Percentiles rank a stretch among this genome's conserved stretches.
These are phyloP conservation scores for Echinarachnius parma DNA, from an alignment of 53 echinoderm and acorn worm genomes.

Conservation along the genomic window DNA sequence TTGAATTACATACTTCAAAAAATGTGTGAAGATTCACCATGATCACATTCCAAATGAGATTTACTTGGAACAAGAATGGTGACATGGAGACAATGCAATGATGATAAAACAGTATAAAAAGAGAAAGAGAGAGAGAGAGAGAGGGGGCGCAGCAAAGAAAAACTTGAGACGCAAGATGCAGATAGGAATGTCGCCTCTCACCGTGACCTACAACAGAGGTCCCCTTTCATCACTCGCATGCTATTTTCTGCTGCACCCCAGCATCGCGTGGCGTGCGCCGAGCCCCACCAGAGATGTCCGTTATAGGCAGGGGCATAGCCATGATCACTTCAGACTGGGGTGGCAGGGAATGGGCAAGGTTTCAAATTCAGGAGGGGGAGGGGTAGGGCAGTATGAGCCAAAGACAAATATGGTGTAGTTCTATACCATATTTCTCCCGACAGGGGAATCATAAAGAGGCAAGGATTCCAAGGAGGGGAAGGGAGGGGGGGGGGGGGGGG, in stretches of 20 bases:
- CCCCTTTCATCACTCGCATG: slow-evolving; percentile 42
- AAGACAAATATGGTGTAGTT: too few species aligned
- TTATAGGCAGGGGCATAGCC: too few species aligned
- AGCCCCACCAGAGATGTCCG: too few species aligned
- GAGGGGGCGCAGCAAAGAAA: background rate
- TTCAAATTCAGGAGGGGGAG: too few species aligned
- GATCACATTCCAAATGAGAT: background rate
- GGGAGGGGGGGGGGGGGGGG: background rate
- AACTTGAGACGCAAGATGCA: background rate
- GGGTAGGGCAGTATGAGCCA: too few species aligned
- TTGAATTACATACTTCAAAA: too few species aligned
- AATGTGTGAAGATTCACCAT: too few species aligned
- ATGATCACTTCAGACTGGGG: too few species aligned
- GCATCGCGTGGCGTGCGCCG: background rate
- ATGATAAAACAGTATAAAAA: background rate
- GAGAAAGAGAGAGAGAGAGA: background rate
- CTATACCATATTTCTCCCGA: too few species aligned
- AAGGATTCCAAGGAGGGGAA: background rate
- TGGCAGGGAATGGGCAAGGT: too few species aligned
- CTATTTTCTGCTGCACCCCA: slow-evolving; percentile 19
- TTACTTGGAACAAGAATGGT: background rate
- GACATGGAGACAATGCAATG: background rate
- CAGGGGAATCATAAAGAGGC: background rate
- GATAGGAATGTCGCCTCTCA: slow-evolving; percentile 35
- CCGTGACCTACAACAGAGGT: slow-evolving; percentile 51